A percentile compares a stretch with the other conserved stretches of the same genome.
Conservation (phyloP, 2,888 invertebrate species). For the Thelaira solivaga region DNA sequence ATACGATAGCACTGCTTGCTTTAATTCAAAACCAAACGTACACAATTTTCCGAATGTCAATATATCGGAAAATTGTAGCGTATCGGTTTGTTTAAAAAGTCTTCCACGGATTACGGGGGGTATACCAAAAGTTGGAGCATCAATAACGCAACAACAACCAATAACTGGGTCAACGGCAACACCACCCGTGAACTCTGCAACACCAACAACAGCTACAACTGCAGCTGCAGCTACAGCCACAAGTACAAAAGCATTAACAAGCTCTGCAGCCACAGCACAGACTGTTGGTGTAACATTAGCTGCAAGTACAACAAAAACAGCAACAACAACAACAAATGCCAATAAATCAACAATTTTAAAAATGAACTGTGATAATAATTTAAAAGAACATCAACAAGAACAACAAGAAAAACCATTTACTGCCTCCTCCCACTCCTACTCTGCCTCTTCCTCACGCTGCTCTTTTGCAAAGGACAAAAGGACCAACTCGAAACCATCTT, state of each 20-base stretch:
- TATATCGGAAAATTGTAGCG: conserved; percentile 74
- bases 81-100: conserved; percentile 80
- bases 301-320: conserved; percentile 15
- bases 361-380: conserved; percentile 63
- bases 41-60: conserved; percentile 77
- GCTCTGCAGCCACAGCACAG: conserved; percentile 15
- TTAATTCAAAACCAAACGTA: conserved; percentile 75
- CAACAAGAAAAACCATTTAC: conserved; percentile 32
- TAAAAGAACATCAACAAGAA: conserved; percentile 50
- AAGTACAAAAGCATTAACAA: conserved; percentile 40
- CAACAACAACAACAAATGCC: conserved; percentile 57
- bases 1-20: conserved; percentile 73
- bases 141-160: conserved; percentile 32
- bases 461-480: conserved; percentile 4
- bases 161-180: conserved; percentile 55
- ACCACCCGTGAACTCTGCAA: conserved; percentile 34
- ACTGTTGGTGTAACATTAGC: neutral
- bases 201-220: conserved; percentile 24
- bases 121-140: conserved; percentile 79
- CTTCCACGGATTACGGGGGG: conserved; percentile 86
- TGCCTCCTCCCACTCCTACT: conserved; percentile 26
- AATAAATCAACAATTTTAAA: conserved; percentile 56
- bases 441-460: conserved; percentile 3
- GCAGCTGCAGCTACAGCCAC: neutral
- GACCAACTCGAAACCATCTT: neutral